Conservation (phyloP, 1,140 invertebrate species). For the Drosophila tropicalis region DNA sequence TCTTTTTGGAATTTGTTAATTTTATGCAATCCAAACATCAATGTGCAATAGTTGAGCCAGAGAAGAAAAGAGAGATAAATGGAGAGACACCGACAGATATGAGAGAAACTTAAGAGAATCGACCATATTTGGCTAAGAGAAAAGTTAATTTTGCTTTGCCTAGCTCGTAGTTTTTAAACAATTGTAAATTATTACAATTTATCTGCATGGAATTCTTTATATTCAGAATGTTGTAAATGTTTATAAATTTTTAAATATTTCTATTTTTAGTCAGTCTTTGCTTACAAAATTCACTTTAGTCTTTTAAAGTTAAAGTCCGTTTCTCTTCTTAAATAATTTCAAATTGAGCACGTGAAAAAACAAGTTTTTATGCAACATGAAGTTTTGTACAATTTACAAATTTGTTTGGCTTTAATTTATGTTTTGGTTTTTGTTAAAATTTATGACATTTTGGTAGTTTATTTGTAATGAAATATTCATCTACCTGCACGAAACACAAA, state of each 20-base stretch:
- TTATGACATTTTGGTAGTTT: constrained; percentile 1
- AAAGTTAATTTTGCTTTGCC: background rate
- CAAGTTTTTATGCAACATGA: constrained; percentile 75
- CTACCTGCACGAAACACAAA: constrained; percentile 54
- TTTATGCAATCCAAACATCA: constrained; percentile 39
- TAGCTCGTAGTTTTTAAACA: background rate
- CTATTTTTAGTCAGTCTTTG: constrained; percentile 19
- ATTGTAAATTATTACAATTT: background rate
- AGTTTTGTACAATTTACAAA: background rate
- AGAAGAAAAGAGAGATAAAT: constrained; percentile 1
- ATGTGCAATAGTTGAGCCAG: constrained; percentile 28
- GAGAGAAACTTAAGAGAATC: background rate
- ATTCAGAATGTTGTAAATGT: constrained; percentile 22
- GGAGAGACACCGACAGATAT: background rate
- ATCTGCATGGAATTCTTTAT: constrained; percentile 18
- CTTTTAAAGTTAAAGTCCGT: background rate
- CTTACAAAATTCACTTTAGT: constrained; percentile 38
- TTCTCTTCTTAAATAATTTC: constrained; percentile 7
- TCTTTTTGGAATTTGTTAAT: constrained; percentile 32
- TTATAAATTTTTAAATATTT: constrained; percentile 4
- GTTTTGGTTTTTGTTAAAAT: constrained; percentile 6
- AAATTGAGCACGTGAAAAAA: constrained; percentile 42
- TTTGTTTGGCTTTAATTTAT: constrained; percentile 35
- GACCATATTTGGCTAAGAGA: constrained; percentile 14
- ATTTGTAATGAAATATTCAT: constrained; percentile 34